These are phyloP conservation scores for Lobophora halterata DNA, from an alignment of 2,888 invertebrate species.

Conservation along the genomic window DNA sequence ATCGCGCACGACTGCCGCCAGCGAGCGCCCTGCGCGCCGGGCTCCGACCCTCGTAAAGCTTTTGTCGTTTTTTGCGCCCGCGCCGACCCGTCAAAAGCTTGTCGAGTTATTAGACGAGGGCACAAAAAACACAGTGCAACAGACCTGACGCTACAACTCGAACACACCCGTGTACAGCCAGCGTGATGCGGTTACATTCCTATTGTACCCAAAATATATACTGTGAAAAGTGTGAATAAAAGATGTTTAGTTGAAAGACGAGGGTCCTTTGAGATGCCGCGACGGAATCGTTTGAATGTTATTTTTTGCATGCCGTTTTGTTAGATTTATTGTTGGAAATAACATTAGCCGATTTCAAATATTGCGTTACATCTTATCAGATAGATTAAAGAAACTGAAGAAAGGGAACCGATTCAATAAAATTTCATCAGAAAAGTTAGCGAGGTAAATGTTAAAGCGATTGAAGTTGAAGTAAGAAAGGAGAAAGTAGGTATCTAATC, in stretches of 20 bases:
- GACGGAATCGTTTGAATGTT: conserved; percentile 38
- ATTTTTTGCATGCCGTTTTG: conserved; percentile 46
- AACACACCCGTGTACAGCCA: conserved; percentile 57
- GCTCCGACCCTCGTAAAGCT: conserved; percentile 73
- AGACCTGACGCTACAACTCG: conserved; percentile 62
- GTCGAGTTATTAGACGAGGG: conserved; percentile 72
- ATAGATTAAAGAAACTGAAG: conserved; percentile 9
- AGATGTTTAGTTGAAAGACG: conserved; percentile 44
- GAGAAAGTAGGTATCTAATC: conserved; percentile 53
- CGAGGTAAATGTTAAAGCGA: conserved; percentile 34
- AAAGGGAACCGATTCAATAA: conserved; percentile 14
- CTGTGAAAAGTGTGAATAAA: conserved; percentile 71
- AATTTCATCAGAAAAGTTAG: conserved; percentile 26
- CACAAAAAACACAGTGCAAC: conserved; percentile 69
- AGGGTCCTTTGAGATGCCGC: conserved; percentile 55
- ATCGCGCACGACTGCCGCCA: too few species aligned
- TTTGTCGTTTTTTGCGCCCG: conserved; percentile 71
- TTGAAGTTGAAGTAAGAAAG: conserved; percentile 40
- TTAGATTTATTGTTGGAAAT: conserved; percentile 45
- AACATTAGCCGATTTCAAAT: conserved; percentile 29
- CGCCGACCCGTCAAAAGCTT: conserved; percentile 78
- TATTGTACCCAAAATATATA: conserved; percentile 59
- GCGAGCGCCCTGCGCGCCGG: conserved; percentile 39
- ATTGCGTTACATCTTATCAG: conserved; percentile 19
- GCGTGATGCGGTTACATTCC: conserved; percentile 68